A percentile compares a stretch with the other conserved stretches of the same genome.
Conservation (phyloP, 2,888 invertebrate species). For the Quadriops clusia region DNA sequence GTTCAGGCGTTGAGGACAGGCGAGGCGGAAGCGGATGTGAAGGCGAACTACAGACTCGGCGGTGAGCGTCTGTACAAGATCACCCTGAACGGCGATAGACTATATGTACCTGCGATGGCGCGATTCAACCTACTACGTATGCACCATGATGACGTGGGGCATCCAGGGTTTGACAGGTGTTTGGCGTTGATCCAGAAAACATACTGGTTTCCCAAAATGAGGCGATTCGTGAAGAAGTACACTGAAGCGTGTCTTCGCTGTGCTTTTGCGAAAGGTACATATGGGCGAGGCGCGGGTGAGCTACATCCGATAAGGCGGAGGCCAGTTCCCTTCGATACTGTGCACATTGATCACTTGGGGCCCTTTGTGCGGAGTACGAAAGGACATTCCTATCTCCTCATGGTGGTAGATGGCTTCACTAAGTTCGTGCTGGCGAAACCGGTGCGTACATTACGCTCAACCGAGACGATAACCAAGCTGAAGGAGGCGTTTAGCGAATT, state of each 20-base stretch:
- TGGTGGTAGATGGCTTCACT: slow-evolving; percentile 17
- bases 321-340: slow-evolving; percentile 14
- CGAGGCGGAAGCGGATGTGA: slow-evolving; percentile 10
- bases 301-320: slow-evolving; percentile 17
- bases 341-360: slow-evolving; percentile 19
- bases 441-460: too few species aligned
- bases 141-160: slow-evolving; percentile 24
- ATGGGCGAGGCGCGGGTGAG: slow-evolving; percentile 19
- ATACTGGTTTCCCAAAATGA: slow-evolving; percentile 25
- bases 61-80: slow-evolving; percentile 12
- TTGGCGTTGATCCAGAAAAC: slow-evolving; percentile 16
- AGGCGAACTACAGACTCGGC: slow-evolving; percentile 8
- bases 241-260: slow-evolving; percentile 21
- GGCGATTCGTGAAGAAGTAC: slow-evolving; percentile 21
- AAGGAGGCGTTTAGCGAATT: too few species aligned
- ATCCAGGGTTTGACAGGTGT: slow-evolving; percentile 18
- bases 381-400: slow-evolving; percentile 15
- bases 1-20: slow-evolving; percentile 8
- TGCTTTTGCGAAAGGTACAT: slow-evolving; percentile 6
- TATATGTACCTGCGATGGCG: slow-evolving; percentile 18
- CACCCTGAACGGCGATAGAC: slow-evolving; percentile 10
- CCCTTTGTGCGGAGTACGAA: slow-evolving; percentile 14
- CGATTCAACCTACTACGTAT: slow-evolving; percentile 22
- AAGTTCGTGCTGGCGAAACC: slow-evolving; percentile 14
- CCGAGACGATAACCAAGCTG: too few species aligned